Base-by-base conservation (phyloP, 2,888 invertebrate genomes). In the Eulithis testata region DNA sequence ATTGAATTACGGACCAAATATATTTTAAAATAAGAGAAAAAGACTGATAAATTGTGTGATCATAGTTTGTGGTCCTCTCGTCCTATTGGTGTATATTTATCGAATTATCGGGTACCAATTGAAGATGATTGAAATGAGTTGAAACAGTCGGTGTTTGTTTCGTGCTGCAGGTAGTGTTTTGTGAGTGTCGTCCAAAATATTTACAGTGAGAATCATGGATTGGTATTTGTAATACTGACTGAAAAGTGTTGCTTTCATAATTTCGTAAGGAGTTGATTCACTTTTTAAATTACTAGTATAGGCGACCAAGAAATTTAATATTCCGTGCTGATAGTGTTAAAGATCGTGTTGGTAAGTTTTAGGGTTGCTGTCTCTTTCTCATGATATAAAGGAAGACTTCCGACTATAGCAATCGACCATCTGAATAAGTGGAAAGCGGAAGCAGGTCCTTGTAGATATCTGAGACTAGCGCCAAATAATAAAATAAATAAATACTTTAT, bases 61-160 rank as follows among this genome's bases (percentile, higher is more conserved):
- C 72, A 68, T 55, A 62, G 68, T 70, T 66, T 57, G 51, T 50
- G 52, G 8, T 61, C 8, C 65, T 60, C 8, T 8, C 44, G 7
- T 62, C 45, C 57, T 14, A 71, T 73, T 71, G 70, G 68, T 65
- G 70, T 69, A 64, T 59, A 73, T 62, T 36, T 58, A 78, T 84
- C 82, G 78, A 54, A 79, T 80, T 76, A 85, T 79, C 66, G 70
- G 68, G 54, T 60, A 65, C 69, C 71, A 81, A 84, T 83, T 80
- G 78, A 75, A 54, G 21, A 53, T 69, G 11, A 63, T 71, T 27
- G 60, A 21, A 60, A 45, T 50, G 37, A 37, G 3, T 54, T 53
- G 50, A 62, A 40, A 40, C 54, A 57, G 60, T 63, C 55, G 37
- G 49, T 56, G 59, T 54, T 59, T 53, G 40, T 36, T n/a, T 43